phyloP scores from a whole-genome alignment of 2,113 vertebrate genomes.

The Nyctibius bracteatus region DNA sequence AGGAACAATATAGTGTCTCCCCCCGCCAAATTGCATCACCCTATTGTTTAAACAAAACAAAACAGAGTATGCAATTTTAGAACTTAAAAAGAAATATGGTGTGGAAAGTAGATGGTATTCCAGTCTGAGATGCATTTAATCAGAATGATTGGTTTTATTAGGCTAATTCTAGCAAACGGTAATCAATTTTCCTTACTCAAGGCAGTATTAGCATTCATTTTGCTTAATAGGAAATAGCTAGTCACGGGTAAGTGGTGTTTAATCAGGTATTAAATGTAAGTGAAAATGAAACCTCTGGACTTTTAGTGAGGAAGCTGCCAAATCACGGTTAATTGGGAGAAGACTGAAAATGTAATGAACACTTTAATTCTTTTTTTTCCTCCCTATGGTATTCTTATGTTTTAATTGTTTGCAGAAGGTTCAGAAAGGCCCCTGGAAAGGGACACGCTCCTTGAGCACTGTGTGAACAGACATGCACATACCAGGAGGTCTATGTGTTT shows the following conservation, averaged over 20 bases:
- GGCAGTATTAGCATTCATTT: conserved; percentile 12
- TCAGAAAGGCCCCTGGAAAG: neutral
- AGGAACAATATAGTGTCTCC: neutral
- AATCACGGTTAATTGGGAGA: conserved; percentile 17
- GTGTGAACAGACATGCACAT: accelerated
- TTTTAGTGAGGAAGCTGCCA: neutral
- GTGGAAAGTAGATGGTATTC: neutral
- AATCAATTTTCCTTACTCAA: conserved; percentile 28
- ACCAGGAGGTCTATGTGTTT: neutral
- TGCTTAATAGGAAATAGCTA: neutral
- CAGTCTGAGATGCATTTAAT: neutral
- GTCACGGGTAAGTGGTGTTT: neutral
- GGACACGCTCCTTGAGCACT: neutral
- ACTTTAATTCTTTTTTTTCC: neutral
- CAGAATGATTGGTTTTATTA: neutral
- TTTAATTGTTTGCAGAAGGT: conserved; percentile 14
- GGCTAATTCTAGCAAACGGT: neutral
- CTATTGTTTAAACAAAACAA: neutral
- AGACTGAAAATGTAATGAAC: conserved; percentile 6
- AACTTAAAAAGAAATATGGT: neutral
- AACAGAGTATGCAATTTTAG: neutral
- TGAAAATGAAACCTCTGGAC: neutral
- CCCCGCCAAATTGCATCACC: neutral
- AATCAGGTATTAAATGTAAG: conserved; percentile 20
- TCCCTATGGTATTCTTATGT: neutral